A percentile compares a stretch with the other conserved stretches of the same genome.
Evolutionary conservation across 2,797 vertebrate species (phyloP).

Genomic region (Garrulus glandarius): DNA sequence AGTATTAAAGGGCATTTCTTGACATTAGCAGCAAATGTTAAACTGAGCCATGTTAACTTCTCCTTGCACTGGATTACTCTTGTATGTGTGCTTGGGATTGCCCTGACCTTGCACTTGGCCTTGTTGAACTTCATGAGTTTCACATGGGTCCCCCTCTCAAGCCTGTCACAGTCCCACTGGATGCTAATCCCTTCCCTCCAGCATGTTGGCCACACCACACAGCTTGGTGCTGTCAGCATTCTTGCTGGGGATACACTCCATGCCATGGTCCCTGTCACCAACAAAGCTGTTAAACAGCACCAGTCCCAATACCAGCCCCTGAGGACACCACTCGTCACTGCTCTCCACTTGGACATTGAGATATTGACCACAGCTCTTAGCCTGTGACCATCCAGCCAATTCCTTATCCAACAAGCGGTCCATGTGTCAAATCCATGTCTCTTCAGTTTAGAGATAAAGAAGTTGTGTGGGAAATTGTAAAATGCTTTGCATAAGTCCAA

Average conservation of each 20-base stretch:
- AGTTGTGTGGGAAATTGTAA: neutral
- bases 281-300: neutral
- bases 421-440: neutral
- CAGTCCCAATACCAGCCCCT: fast-evolving
- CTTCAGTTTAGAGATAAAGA: neutral
- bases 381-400: neutral
- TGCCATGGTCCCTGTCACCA: neutral
- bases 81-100: neutral
- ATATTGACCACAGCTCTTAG: neutral
- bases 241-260: neutral
- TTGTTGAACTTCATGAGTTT: neutral
- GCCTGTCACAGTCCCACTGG: neutral
- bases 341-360: neutral
- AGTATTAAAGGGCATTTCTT: neutral
- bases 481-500: neutral
- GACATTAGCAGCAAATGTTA: neutral
- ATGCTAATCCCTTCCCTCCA: neutral
- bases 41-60: neutral
- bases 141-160: neutral
- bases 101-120: neutral
- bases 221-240: neutral
- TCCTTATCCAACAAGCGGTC: neutral
- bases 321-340: neutral
- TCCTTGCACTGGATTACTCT: neutral
- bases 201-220: neutral